A percentile compares a stretch with the other conserved stretches of the same genome.
Conservation (phyloP, 2,797 vertebrate species). For the Pseudomugil gertrudae region DNA sequence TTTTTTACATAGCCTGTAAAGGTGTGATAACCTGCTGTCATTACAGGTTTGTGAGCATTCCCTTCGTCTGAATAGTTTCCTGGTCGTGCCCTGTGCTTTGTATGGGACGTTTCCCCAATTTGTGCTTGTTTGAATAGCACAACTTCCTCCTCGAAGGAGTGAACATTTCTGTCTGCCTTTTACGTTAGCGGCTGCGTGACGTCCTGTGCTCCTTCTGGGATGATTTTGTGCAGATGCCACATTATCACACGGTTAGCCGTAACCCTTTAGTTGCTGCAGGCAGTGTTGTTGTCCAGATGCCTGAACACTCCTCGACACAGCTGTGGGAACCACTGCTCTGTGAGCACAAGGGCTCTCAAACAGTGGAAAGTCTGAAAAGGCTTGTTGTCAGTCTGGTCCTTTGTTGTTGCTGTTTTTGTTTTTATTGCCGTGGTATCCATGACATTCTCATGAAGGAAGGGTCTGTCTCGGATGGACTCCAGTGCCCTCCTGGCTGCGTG, state of each 20-base stretch:
- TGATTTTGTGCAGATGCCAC: slow-evolving; percentile 34
- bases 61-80: slow-evolving; percentile 46
- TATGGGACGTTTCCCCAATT: slow-evolving; percentile 43
- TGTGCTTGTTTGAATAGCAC: slow-evolving; percentile 56
- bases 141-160: slow-evolving; percentile 39
- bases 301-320: slow-evolving; percentile 45
- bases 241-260: slow-evolving; percentile 30
- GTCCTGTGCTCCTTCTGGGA: slow-evolving; percentile 22
- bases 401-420: slow-evolving; percentile 77
- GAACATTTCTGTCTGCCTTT: slow-evolving; percentile 28
- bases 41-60: slow-evolving; percentile 38
- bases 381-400: slow-evolving; percentile 71
- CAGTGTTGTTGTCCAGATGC: slow-evolving; percentile 13
- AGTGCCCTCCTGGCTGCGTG: slow-evolving; percentile 57
- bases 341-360: slow-evolving; percentile 60
- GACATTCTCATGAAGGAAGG: slow-evolving; percentile 74
- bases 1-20: slow-evolving; percentile 59
- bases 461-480: slow-evolving; percentile 64
- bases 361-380: slow-evolving; percentile 68
- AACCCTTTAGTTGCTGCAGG: slow-evolving; percentile 21
- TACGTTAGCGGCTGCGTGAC: slow-evolving; percentile 14
- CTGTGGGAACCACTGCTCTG: slow-evolving; percentile 74
- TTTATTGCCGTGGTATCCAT: slow-evolving; percentile 78
- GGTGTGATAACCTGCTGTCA: slow-evolving; percentile 44
- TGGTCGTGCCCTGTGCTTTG: slow-evolving; percentile 49